Evolutionary conservation across 2,888 invertebrate genomes (phyloP).

Genomic region (Himalopsyche tibetana): DNA sequence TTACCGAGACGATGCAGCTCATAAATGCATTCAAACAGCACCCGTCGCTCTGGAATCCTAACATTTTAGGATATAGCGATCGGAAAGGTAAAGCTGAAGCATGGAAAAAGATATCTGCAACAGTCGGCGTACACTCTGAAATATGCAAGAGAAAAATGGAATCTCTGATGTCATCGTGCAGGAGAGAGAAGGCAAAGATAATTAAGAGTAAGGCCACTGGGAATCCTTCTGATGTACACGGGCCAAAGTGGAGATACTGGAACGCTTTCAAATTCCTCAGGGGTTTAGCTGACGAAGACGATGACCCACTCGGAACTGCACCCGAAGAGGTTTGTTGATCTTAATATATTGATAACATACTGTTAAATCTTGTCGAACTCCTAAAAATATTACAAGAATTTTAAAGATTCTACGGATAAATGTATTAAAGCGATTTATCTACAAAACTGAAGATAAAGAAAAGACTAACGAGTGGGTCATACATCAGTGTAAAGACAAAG

Average conservation of each 20-base stretch:
- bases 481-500: too few relatives aligned
- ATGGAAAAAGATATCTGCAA: constrained; percentile 58
- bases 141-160: constrained; percentile 62
- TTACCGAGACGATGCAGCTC: constrained; percentile 54
- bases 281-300: constrained; percentile 59
- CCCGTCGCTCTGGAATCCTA: constrained; percentile 58
- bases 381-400: too few relatives aligned
- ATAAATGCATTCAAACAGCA: constrained; percentile 58
- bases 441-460: too few relatives aligned
- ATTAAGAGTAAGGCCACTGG: constrained; percentile 46
- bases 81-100: constrained; percentile 55
- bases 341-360: background rate
- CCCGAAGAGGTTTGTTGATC: constrained; percentile 55
- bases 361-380: too few relatives aligned
- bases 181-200: constrained; percentile 58
- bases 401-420: too few relatives aligned
- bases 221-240: background rate
- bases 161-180: constrained; percentile 58
- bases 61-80: constrained; percentile 51
- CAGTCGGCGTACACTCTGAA: constrained; percentile 62
- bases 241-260: constrained; percentile 62
- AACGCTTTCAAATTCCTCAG: constrained; percentile 61
- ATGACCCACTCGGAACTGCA: constrained; percentile 61
- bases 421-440: too few relatives aligned
- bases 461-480: too few relatives aligned